Evolutionary conservation across 2,113 vertebrate genomes (phyloP).

Genomic region (Ivindomyrus marchei): DNA sequence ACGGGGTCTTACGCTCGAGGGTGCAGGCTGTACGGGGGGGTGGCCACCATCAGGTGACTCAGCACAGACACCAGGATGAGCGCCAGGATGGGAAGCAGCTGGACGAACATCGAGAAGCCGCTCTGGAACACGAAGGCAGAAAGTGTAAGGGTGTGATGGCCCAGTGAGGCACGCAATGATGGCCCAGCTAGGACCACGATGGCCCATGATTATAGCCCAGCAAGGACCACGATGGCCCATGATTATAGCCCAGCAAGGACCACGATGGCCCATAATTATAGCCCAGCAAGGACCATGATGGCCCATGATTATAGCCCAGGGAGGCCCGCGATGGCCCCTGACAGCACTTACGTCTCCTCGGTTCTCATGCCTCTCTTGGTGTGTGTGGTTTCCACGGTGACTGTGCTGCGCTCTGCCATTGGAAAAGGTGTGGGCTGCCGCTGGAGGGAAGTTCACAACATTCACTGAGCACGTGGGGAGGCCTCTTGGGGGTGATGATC

Average conservation of each 20-base stretch:
- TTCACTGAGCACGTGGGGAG: background rate
- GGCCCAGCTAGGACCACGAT: background rate
- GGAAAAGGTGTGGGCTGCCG: slow-evolving; percentile 77
- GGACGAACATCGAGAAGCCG: slow-evolving; percentile 93
- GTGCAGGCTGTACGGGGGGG: slow-evolving; percentile 91
- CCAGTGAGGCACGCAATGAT: background rate
- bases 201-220: no score
- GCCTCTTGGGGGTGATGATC: background rate
- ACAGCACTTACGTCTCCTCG: slow-evolving; percentile 76
- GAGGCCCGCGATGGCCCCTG: no score
- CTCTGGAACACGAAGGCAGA: slow-evolving; percentile 61
- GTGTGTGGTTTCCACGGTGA: slow-evolving; percentile 72
- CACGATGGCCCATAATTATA: no score
- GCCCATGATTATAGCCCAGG: background rate
- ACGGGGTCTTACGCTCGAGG: slow-evolving; percentile 79
- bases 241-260: background rate
- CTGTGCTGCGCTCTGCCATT: slow-evolving; percentile 81
- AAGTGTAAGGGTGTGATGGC: background rate
- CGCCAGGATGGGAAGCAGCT: slow-evolving; percentile 93
- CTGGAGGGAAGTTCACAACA: slow-evolving; percentile 50
- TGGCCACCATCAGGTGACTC: slow-evolving; percentile 93
- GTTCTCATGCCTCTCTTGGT: slow-evolving; percentile 82
- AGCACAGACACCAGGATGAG: slow-evolving; percentile 91
- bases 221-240: background rate
- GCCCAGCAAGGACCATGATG: no score